Conservation (phyloP, 2,888 invertebrate genomes). For the Leptinotarsa rubiginosa region DNA sequence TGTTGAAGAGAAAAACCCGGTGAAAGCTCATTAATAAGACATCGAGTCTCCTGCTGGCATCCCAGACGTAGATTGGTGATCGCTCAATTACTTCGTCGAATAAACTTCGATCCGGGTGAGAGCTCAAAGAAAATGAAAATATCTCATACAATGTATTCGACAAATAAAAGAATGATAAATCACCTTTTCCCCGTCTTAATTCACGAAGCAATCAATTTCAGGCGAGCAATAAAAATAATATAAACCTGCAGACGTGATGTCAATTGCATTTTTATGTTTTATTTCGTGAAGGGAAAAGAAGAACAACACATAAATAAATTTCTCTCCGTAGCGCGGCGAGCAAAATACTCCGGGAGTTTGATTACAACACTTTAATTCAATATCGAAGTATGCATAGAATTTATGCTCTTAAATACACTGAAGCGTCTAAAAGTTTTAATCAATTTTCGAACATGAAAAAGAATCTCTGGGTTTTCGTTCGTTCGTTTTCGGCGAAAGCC, state of each 20-base stretch:
- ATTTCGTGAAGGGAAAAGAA: constrained; percentile 57
- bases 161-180: constrained; percentile 61
- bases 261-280: constrained; percentile 66
- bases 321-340: constrained; percentile 50
- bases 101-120: constrained; percentile 13
- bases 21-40: neutral
- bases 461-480: constrained; percentile 54
- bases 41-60: constrained; percentile 1
- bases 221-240: constrained; percentile 63
- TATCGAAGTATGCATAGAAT: constrained; percentile 68
- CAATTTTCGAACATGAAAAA: constrained; percentile 67
- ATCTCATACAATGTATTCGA: constrained; percentile 53
- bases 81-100: constrained; percentile 24
- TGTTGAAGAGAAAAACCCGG: neutral
- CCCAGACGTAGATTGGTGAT: neutral
- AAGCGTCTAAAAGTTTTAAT: constrained; percentile 66
- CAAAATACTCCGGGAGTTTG: constrained; percentile 57
- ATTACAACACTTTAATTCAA: constrained; percentile 67
- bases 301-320: constrained; percentile 64
- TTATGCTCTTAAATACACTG: constrained; percentile 66
- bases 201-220: constrained; percentile 61
- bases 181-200: constrained; percentile 60
- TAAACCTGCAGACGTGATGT: constrained; percentile 65
- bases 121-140: constrained; percentile 32
- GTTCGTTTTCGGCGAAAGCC: constrained; percentile 24